phyloP scores from a whole-genome alignment of 2,797 vertebrate species.

The Miichthys miiuy region DNA sequence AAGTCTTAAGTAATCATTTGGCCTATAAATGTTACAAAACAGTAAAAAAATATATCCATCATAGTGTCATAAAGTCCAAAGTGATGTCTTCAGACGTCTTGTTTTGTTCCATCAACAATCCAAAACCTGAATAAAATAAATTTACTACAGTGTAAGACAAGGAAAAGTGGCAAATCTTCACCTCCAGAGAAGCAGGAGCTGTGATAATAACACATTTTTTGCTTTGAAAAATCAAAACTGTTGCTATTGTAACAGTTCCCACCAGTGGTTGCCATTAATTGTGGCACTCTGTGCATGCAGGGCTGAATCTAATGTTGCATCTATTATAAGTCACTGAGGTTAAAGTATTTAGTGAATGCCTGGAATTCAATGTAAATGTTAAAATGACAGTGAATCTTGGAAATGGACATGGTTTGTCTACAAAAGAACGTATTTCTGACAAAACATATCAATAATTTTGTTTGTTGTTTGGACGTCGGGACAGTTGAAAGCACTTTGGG shows the following conservation, averaged over 20 bases:
- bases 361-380: neutral
- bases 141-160: neutral
- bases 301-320: slow-evolving; percentile 26
- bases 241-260: neutral
- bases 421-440: neutral
- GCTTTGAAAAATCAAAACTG: neutral
- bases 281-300: neutral
- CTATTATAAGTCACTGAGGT: slow-evolving; percentile 9
- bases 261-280: neutral
- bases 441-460: slow-evolving; percentile 11
- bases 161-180: neutral
- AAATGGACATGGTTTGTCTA: neutral
- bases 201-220: neutral
- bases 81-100: neutral
- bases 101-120: neutral
- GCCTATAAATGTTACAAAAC: neutral
- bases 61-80: neutral
- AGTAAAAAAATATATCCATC: neutral
- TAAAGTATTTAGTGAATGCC: neutral
- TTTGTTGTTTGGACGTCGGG: slow-evolving; percentile 41
- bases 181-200: neutral
- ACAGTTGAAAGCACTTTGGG: slow-evolving; percentile 39
- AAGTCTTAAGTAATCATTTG: no score
- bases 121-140: neutral
- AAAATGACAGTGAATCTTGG: neutral